Evolutionary conservation across 2,113 vertebrate species (phyloP), one percentile per base, ranked within the genome.

Genomic region (Catharus minimus): DNA sequence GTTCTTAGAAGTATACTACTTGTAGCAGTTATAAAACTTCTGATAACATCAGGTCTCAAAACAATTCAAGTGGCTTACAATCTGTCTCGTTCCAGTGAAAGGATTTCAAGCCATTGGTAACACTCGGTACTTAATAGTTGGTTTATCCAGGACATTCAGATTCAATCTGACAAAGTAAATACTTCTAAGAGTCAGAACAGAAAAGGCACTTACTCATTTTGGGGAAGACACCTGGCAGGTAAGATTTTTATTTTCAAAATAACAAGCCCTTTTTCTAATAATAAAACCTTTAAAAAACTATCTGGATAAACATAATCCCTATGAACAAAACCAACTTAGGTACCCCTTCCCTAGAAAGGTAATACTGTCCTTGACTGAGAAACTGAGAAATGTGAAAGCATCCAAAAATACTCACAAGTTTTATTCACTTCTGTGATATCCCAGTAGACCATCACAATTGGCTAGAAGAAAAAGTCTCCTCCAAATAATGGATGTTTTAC

Each of bases 131-230:
- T 75, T 81, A 50, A n/a, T 1, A 65, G 50, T 50, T 77, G 64
- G 65, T 95, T 94, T 86, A 94, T 79, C 57, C 69, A 90, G 83
- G 77, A 95, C 93, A 94, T 95, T 95, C 92, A 80, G 72, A 78
- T 86, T 91, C 77, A 86, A 78, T 92, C 62, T 57, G 77, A 68
- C 90, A 96, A 95, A 67, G 86, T 62, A 92, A 95, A 93, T 92
- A 95, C 94, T 96, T 96, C 93, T 79, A 95, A 93, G 90, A 95
- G 69, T 93, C 88, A 86, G 86, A 95, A 96, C 95, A 96, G 73
- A 96, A 96, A 95, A 96, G 93, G 94, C 94, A 95, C 92, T 94
- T 96, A 96, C 90, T 96, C 66, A 90, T 95, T 94, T 95, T 90
- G 92, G 90, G 93, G 92, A 96, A 95, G 92, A 95, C 94, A 94